Conservation (phyloP, 2,888 invertebrate species). For the Caenorhabditis japonica region DNA sequence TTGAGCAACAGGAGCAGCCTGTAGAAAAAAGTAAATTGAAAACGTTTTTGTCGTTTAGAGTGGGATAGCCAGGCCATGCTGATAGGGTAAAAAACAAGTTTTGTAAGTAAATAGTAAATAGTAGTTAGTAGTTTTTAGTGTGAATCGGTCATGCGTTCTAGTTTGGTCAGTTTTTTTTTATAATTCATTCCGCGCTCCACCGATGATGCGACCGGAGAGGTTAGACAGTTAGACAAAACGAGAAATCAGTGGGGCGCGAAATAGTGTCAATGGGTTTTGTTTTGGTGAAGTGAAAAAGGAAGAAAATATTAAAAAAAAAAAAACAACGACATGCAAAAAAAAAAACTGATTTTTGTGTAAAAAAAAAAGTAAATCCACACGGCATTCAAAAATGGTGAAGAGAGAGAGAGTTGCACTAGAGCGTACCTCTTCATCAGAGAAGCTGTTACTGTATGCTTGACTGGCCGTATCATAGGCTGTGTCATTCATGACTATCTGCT, state of each 20-base stretch:
- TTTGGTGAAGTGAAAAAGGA: neutral
- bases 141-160: no score
- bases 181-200: slow-evolving; percentile 1
- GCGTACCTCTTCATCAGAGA: slow-evolving; percentile 62
- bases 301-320: no score
- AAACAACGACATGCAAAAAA: slow-evolving; percentile 40
- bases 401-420: slow-evolving; percentile 40
- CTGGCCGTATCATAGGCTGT: slow-evolving; percentile 54
- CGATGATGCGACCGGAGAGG: neutral
- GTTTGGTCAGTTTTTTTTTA: slow-evolving; percentile 5
- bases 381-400: slow-evolving; percentile 15
- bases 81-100: slow-evolving; percentile 4
- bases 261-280: no score
- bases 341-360: no score
- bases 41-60: neutral
- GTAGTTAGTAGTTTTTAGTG: neutral
- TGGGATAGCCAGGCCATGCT: slow-evolving; percentile 8
- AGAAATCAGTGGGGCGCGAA: slow-evolving; percentile 8
- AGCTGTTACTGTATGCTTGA: slow-evolving; percentile 65
- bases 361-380: slow-evolving; percentile 18
- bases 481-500: slow-evolving; percentile 53
- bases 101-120: neutral
- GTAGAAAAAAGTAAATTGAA: neutral
- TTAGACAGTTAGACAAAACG: neutral
- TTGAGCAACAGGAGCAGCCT: slow-evolving; percentile 25